Conservation (phyloP, 2,113 vertebrate species). For the Capra hircus region DNA sequence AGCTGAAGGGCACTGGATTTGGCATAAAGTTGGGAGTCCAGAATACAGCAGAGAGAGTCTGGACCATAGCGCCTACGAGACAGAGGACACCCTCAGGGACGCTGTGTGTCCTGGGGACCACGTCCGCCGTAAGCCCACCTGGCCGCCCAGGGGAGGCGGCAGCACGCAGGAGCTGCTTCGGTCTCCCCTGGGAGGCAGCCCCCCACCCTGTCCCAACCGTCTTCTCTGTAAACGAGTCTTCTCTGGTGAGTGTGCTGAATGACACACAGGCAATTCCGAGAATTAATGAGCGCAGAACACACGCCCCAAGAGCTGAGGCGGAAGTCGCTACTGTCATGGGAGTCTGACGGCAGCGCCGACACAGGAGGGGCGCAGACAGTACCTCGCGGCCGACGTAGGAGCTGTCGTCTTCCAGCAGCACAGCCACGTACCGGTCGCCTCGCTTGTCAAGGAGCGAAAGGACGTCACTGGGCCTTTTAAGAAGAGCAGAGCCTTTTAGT, state of each 20-base stretch:
- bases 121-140: fast-evolving
- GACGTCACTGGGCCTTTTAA: conserved; percentile 78
- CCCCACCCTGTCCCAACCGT: fast-evolving
- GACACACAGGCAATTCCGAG: neutral
- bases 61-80: fast-evolving
- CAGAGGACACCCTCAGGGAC: neutral
- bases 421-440: conserved; percentile 78
- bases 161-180: fast-evolving
- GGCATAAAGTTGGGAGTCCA: neutral
- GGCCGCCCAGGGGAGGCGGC: neutral
- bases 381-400: conserved; percentile 90
- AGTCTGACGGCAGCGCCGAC: fast-evolving
- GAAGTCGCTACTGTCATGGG: fast-evolving
- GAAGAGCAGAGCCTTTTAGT: conserved; percentile 13
- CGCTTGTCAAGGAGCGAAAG: conserved; percentile 74
- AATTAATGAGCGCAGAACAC: neutral
- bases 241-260: neutral
- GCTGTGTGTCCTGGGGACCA: fast-evolving
- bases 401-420: conserved; percentile 82
- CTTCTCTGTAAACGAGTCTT: neutral
- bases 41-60: neutral
- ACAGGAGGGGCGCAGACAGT: fast-evolving
- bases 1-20: neutral
- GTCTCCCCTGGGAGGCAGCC: neutral
- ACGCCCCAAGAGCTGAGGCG: neutral